Conservation (phyloP, 2,797 vertebrate genomes). For the Centroberyx gerrardi region DNA sequence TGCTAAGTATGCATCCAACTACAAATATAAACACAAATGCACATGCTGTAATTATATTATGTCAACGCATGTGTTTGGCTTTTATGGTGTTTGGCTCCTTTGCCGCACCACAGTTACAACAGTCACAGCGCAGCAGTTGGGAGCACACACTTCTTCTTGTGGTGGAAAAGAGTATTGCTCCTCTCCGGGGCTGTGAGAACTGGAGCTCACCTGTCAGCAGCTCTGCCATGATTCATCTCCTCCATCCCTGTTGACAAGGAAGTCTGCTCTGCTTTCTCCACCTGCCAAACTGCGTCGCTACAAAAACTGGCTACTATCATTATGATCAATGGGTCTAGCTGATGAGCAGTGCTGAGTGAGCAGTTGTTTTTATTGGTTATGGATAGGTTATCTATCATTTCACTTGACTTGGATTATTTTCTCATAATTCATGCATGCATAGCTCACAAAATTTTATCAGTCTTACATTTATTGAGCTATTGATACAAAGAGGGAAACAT, state of each 20-base stretch:
- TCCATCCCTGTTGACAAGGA: constrained; percentile 28
- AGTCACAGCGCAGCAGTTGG: constrained; percentile 18
- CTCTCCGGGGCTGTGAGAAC: constrained; percentile 21
- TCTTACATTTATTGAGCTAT: not conserved
- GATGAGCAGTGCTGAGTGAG: not conserved
- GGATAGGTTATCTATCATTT: constrained; percentile 4
- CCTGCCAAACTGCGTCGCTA: not conserved
- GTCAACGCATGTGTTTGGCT: constrained; percentile 54
- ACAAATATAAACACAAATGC: constrained; percentile 69
- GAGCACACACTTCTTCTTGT: constrained; percentile 8
- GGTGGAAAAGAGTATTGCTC: not conserved
- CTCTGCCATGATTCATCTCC: constrained; percentile 27
- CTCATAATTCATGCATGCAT: constrained; percentile 10
- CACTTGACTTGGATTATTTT: constrained; percentile 7
- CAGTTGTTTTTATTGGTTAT: not conserved
- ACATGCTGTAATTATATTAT: constrained; percentile 64
- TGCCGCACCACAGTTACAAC: constrained; percentile 22
- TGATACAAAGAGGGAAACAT: too few relatives aligned
- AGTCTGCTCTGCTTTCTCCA: constrained; percentile 22
- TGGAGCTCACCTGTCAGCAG: constrained; percentile 51
- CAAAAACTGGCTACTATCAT: not conserved
- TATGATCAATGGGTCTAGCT: constrained; percentile 22
- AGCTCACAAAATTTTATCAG: not conserved
- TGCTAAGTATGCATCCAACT: constrained; percentile 34
- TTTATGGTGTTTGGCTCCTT: constrained; percentile 54